These are phyloP conservation scores for Papilio protenor DNA, from an alignment of 2,888 invertebrate genomes.

Conservation along the genomic window DNA sequence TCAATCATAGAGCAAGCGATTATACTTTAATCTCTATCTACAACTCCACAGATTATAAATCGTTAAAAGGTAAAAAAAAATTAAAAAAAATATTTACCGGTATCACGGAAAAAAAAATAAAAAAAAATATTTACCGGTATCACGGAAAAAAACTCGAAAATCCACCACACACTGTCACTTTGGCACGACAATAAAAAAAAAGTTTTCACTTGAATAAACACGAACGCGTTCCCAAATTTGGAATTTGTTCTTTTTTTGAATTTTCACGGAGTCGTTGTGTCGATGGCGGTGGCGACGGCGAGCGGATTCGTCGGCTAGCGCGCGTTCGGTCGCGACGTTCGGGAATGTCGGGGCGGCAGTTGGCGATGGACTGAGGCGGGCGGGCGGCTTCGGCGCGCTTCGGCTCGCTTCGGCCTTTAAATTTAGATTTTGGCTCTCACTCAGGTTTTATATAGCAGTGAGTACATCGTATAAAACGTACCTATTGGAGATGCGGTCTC, in stretches of 20 bases:
- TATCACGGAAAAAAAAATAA: slow-evolving; percentile 65
- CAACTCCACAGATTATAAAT: slow-evolving; percentile 57
- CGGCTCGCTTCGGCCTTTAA: slow-evolving; percentile 82
- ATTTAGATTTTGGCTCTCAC: slow-evolving; percentile 87
- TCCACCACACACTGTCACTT: slow-evolving; percentile 79
- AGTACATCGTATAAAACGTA: slow-evolving; percentile 84
- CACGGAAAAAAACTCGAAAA: slow-evolving; percentile 65
- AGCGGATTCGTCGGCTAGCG: slow-evolving; percentile 62
- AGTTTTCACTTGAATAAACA: slow-evolving; percentile 66
- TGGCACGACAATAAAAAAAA: slow-evolving; percentile 61
- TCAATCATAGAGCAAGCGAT: slow-evolving; percentile 58
- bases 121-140: slow-evolving; percentile 72
- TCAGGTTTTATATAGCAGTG: slow-evolving; percentile 85
- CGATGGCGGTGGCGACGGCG: slow-evolving; percentile 52
- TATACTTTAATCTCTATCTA: slow-evolving; percentile 48
- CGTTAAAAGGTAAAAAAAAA: slow-evolving; percentile 45
- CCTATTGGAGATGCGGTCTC: slow-evolving; percentile 81
- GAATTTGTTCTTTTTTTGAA: slow-evolving; percentile 57
- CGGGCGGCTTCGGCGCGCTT: slow-evolving; percentile 76
- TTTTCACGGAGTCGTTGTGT: slow-evolving; percentile 61
- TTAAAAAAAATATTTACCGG: slow-evolving; percentile 70
- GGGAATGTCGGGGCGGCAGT: slow-evolving; percentile 79
- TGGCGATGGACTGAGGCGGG: slow-evolving; percentile 81
- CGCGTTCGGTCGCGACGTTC: slow-evolving; percentile 73
- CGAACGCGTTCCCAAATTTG: slow-evolving; percentile 68